Conservation (phyloP, 2,888 invertebrate genomes). For the Rosalia funebris region DNA sequence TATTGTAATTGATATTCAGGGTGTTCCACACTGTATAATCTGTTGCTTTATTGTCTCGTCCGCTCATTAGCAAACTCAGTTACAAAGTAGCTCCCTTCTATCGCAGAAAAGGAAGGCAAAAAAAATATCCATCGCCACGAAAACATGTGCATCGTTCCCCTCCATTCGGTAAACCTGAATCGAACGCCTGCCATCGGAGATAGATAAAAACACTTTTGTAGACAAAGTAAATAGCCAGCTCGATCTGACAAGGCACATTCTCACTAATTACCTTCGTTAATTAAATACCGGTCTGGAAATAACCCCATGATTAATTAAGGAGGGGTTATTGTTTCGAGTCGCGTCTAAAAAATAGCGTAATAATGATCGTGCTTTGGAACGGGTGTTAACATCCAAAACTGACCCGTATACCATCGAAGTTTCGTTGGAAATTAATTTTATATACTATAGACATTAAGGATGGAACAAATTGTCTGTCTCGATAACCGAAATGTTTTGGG, state of each 20-base stretch:
- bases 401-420: too few relatives aligned
- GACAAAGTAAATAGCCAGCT: slow-evolving; percentile 31
- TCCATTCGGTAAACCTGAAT: slow-evolving; percentile 6
- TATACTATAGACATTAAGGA: too few relatives aligned
- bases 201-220: slow-evolving; percentile 12
- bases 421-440: too few relatives aligned
- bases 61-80: too few relatives aligned
- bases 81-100: too few relatives aligned
- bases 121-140: too few relatives aligned
- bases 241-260: slow-evolving; percentile 54
- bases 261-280: slow-evolving; percentile 55
- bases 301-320: slow-evolving; percentile 50
- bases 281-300: slow-evolving; percentile 51
- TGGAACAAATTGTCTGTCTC: too few relatives aligned
- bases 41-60: too few relatives aligned
- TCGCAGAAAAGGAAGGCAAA: too few relatives aligned
- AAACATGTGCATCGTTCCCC: slow-evolving; percentile 16
- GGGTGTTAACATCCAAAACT: slow-evolving; percentile 23
- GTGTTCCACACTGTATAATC: too few relatives aligned
- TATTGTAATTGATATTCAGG: too few relatives aligned
- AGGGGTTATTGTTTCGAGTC: slow-evolving; percentile 34
- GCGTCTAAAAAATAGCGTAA: slow-evolving; percentile 27
- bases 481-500: too few relatives aligned
- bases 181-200: slow-evolving; percentile 15
- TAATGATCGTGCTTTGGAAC: slow-evolving; percentile 19